phyloP scores from a whole-genome alignment of 1,140 invertebrate species.

The Melanaphis sacchari region DNA sequence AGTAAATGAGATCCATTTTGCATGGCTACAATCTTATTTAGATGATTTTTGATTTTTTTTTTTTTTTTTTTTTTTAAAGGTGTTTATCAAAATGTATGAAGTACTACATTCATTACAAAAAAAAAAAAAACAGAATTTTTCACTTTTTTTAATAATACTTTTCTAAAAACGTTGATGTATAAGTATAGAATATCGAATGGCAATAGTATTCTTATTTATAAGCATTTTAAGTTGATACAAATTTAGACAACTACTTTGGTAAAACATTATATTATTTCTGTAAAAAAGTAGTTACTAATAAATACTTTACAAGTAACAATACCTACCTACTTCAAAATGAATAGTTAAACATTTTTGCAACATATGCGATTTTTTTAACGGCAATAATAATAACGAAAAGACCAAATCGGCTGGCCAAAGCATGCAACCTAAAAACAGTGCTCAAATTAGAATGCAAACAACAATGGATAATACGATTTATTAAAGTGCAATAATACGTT shows the following conservation, averaged over 20 bases:
- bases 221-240: not conserved
- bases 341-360: not conserved
- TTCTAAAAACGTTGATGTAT: not conserved
- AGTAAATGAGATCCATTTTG: not conserved
- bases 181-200: not conserved
- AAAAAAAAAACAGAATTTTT: not conserved
- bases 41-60: not conserved
- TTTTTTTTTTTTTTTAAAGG: not conserved
- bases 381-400: not conserved
- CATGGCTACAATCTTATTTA: not conserved
- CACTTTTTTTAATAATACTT: not conserved
- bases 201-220: not conserved
- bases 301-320: too few relatives aligned
- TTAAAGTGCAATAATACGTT: not conserved
- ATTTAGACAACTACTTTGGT: not conserved
- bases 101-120: not conserved
- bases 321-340: not conserved
- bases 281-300: too few relatives aligned
- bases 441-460: not conserved
- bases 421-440: not conserved
- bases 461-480: too few relatives aligned
- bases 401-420: not conserved
- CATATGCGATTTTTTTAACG: not conserved
- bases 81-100: not conserved
- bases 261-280: not conserved